Evolutionary conservation across 2,797 vertebrate species (phyloP).

Genomic region (Cynopterus sphinx): DNA sequence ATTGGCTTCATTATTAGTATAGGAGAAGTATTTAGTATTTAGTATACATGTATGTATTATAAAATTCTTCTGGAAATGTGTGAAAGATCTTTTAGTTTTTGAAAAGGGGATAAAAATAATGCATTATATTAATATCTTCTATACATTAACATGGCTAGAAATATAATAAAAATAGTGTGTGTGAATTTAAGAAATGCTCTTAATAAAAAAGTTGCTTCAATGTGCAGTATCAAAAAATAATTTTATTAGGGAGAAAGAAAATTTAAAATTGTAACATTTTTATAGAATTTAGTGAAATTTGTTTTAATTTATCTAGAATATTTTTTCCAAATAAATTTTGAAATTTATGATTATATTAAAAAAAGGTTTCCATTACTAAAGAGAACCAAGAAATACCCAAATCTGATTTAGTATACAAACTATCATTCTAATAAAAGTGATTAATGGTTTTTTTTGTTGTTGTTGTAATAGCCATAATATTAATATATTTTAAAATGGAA

Average conservation of each 20-base stretch:
- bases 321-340: constrained; percentile 4
- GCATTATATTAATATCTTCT: neutral
- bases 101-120: neutral
- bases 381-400: neutral
- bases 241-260: neutral
- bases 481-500: neutral
- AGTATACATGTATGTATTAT: neutral
- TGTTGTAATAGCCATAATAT: neutral
- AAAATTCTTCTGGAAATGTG: neutral
- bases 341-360: neutral
- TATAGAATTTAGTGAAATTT: constrained; percentile 3
- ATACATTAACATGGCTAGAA: neutral
- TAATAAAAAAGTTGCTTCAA: neutral
- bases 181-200: neutral
- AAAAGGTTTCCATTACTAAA: neutral
- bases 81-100: neutral
- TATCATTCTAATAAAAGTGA: neutral
- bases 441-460: neutral
- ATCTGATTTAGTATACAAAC: neutral
- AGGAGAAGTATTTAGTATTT: neutral
- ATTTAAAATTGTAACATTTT: neutral
- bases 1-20: neutral
- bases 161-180: constrained; percentile 22
- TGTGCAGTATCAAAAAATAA: neutral
- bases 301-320: neutral